These are phyloP conservation scores for Ageneiosus marmoratus DNA, from an alignment of 2,113 vertebrate genomes.

Conservation along the genomic window DNA sequence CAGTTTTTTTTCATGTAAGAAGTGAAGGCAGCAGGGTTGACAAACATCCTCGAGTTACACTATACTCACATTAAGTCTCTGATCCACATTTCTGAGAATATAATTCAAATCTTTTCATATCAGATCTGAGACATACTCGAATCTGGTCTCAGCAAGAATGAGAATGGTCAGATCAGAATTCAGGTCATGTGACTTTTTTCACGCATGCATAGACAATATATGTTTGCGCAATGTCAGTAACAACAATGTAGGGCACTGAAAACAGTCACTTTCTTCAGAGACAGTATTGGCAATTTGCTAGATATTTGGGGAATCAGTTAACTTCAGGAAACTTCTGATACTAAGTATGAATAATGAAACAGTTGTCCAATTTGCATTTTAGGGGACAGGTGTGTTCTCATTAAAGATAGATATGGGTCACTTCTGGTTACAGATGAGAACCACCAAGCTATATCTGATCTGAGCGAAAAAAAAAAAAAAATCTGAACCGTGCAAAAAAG, in stretches of 20 bases:
- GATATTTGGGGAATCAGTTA: neutral
- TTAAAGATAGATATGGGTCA: neutral
- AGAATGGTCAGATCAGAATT: neutral
- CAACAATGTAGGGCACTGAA: neutral
- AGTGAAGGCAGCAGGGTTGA: neutral
- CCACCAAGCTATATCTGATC: neutral
- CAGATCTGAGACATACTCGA: neutral
- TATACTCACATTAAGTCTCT: neutral
- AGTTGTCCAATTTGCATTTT: neutral
- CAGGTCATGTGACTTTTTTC: neutral
- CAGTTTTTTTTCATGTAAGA: neutral
- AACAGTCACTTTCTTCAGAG: neutral
- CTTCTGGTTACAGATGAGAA: neutral
- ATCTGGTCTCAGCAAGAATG: neutral
- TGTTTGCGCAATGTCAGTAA: neutral
- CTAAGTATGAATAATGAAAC: neutral
- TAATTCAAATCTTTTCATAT: neutral
- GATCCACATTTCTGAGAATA: neutral
- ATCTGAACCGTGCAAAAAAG: neutral
- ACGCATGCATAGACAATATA: neutral
- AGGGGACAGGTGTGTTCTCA: neutral
- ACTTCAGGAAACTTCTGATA: neutral
- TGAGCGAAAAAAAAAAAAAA: neutral
- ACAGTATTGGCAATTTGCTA: neutral
- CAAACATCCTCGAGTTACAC: neutral